These are phyloP conservation scores for Xylophagus ater DNA, from an alignment of 2,888 invertebrate genomes.

Conservation along the genomic window DNA sequence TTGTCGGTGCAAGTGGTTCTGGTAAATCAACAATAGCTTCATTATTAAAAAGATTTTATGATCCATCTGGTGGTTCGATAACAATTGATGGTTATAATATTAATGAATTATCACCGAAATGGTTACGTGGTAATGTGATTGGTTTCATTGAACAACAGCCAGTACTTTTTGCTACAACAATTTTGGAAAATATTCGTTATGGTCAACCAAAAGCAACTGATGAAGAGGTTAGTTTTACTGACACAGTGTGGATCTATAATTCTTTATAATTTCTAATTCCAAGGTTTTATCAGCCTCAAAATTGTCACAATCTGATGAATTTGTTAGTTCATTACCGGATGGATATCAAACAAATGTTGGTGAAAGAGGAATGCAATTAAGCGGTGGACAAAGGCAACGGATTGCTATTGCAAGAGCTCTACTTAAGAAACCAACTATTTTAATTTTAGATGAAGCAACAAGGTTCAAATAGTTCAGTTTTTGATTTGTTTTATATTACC, in stretches of 20 bases:
- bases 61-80: conserved; percentile 34
- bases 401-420: conserved; percentile 91
- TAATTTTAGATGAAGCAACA: conserved; percentile 91
- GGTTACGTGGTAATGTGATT: conserved; percentile 73
- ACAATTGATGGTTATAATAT: conserved; percentile 36
- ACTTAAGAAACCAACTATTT: conserved; percentile 76
- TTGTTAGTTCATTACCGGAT: conserved; percentile 67
- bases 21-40: conserved; percentile 91
- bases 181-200: conserved; percentile 90
- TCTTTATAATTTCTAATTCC: no score
- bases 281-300: conserved; percentile 56
- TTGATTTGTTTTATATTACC: neutral
- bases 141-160: conserved; percentile 93
- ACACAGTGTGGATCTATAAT: no score
- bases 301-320: conserved; percentile 86
- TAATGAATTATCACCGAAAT: conserved; percentile 46
- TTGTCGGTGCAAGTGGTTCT: conserved; percentile 88
- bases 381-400: conserved; percentile 90
- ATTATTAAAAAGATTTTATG: conserved; percentile 67
- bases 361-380: conserved; percentile 82
- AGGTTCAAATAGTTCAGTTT: conserved; percentile 51
- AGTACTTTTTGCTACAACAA: conserved; percentile 79
- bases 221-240: conserved; percentile 50
- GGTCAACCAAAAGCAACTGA: conserved; percentile 61
- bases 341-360: conserved; percentile 81